Percentiles rank a stretch among this genome's conserved stretches.
Conservation (phyloP, 2,797 vertebrate genomes). For the Gymnoscopelus braueri region DNA sequence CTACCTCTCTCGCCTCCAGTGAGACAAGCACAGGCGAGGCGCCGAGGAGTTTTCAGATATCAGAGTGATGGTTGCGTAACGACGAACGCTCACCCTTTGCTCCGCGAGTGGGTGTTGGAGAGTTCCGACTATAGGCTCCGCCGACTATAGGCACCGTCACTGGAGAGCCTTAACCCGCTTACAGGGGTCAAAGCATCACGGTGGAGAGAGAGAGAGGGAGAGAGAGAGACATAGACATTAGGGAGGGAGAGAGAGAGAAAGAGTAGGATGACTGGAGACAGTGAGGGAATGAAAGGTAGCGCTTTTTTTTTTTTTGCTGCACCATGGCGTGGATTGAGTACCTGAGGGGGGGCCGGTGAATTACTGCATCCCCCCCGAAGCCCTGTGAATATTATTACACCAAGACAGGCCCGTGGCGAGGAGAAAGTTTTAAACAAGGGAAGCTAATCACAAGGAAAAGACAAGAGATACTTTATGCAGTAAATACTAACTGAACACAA, state of each 20-base stretch:
- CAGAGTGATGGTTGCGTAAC: slow-evolving; percentile 82
- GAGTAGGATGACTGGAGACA: slow-evolving; percentile 57
- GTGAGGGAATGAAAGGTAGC: slow-evolving; percentile 65
- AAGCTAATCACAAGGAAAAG: slow-evolving; percentile 59
- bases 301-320: slow-evolving; percentile 68
- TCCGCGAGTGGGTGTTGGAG: slow-evolving; percentile 82
- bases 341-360: slow-evolving; percentile 69
- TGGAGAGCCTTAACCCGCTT: slow-evolving; percentile 79
- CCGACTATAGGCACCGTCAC: slow-evolving; percentile 74
- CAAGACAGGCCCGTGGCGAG: slow-evolving; percentile 56
- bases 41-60: slow-evolving; percentile 77
- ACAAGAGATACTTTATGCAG: not conserved
- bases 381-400: slow-evolving; percentile 72
- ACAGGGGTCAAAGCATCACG: slow-evolving; percentile 79
- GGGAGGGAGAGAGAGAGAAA: slow-evolving; percentile 46
- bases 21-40: slow-evolving; percentile 70
- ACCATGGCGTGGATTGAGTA: slow-evolving; percentile 59
- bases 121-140: slow-evolving; percentile 80
- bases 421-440: slow-evolving; percentile 72
- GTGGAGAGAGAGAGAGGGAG: slow-evolving; percentile 36
- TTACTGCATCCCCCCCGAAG: slow-evolving; percentile 60
- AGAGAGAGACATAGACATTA: slow-evolving; percentile 30
- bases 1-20: slow-evolving; percentile 75
- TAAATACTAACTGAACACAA: not conserved
- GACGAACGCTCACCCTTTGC: slow-evolving; percentile 78